Percentiles rank a stretch among this genome's conserved stretches.
phyloP scores from a whole-genome alignment of 1,140 invertebrate species.

The Brachionus paranguensis region DNA sequence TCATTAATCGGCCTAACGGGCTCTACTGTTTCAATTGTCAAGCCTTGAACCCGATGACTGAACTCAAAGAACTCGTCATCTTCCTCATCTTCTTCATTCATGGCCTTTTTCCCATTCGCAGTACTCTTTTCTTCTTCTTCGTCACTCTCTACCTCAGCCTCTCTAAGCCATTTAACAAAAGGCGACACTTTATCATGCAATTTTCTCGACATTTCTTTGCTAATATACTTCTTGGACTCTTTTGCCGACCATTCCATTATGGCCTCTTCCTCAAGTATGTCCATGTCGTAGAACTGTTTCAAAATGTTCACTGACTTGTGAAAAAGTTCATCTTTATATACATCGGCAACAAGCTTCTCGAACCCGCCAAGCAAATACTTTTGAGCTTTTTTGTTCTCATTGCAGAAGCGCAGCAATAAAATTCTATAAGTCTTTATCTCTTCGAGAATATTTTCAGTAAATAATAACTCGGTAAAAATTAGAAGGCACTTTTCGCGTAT shows the following conservation, averaged over 20 bases:
- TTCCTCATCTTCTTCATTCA: constrained; percentile 62
- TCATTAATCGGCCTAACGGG: constrained; percentile 11
- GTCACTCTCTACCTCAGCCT: constrained; percentile 84
- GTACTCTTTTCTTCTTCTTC: constrained; percentile 48
- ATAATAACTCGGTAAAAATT: constrained; percentile 83
- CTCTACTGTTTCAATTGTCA: not conserved
- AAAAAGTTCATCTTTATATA: constrained; percentile 72
- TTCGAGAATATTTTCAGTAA: constrained; percentile 74
- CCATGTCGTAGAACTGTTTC: constrained; percentile 85
- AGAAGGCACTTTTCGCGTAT: constrained; percentile 86
- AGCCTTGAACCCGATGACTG: not conserved
- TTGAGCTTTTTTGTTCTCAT: constrained; percentile 68
- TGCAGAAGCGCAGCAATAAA: constrained; percentile 59
- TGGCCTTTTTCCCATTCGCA: not conserved
- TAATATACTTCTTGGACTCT: constrained; percentile 82
- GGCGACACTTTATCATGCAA: constrained; percentile 84
- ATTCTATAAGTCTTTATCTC: constrained; percentile 62
- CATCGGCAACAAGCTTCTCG: constrained; percentile 77
- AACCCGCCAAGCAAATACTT: constrained; percentile 89
- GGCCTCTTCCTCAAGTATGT: constrained; percentile 87
- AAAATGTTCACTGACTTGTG: constrained; percentile 80
- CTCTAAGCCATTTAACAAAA: constrained; percentile 90
- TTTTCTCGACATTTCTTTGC: constrained; percentile 79
- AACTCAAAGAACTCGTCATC: constrained; percentile 58
- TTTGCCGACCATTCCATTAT: constrained; percentile 90